phyloP scores from a whole-genome alignment of 2,888 invertebrate species.

The Philopedon plagiatum region DNA sequence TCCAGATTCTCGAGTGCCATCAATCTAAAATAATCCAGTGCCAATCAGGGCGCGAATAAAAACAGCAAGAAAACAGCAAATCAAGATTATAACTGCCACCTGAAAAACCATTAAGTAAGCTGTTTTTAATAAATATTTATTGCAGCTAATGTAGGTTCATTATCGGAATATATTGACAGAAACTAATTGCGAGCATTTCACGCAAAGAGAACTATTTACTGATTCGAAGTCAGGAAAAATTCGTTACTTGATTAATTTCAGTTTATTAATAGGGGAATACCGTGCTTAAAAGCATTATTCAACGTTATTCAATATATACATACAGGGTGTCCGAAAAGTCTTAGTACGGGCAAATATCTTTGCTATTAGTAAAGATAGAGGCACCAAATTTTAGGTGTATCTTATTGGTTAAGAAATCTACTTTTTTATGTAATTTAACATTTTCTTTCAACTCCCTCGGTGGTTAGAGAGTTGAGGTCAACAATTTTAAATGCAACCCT shows the following conservation, averaged over 20 bases:
- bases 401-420: too few relatives aligned
- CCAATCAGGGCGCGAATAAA: conserved; percentile 4
- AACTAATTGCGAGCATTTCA: conserved; percentile 47
- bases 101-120: conserved; percentile 40
- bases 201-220: conserved; percentile 29
- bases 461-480: too few relatives aligned
- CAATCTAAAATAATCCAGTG: conserved; percentile 8
- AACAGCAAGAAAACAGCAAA: conserved; percentile 30
- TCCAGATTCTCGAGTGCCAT: not conserved
- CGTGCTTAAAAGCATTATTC: too few relatives aligned
- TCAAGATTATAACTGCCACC: conserved; percentile 38
- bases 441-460: too few relatives aligned
- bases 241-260: not conserved
- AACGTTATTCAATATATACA: too few relatives aligned
- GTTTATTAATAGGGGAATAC: conserved; percentile 9
- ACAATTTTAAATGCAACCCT: too few relatives aligned
- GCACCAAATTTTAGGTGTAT: too few relatives aligned
- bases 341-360: too few relatives aligned
- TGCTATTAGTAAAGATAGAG: too few relatives aligned
- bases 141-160: conserved; percentile 42
- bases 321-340: too few relatives aligned
- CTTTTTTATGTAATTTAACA: too few relatives aligned
- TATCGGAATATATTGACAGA: conserved; percentile 49
- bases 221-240: conserved; percentile 9
- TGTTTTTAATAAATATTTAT: conserved; percentile 51